Percentiles rank a stretch among this genome's conserved stretches.
phyloP scores from a whole-genome alignment of 2,888 invertebrate genomes.

The Actias luna region DNA sequence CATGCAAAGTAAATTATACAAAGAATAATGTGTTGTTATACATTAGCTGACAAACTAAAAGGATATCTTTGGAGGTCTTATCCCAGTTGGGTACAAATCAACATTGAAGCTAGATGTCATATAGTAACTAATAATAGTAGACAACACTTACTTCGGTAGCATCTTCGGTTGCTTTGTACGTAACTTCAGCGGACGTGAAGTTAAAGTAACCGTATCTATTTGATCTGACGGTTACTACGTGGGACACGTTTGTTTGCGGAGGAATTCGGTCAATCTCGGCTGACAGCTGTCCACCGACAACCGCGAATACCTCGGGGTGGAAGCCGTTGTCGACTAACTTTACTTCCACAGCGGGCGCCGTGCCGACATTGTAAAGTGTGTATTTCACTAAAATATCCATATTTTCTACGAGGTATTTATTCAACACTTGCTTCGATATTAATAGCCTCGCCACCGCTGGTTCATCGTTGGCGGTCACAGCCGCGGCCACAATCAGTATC shows the following conservation, averaged over 20 bases:
- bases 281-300: constrained; percentile 92
- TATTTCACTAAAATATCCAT: constrained; percentile 98
- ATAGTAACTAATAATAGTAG: no score
- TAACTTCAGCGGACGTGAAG: constrained; percentile 96
- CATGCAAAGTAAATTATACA: no score
- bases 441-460: constrained; percentile 90
- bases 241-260: constrained; percentile 95
- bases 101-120: no score
- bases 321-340: constrained; percentile 95
- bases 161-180: constrained; percentile 93
- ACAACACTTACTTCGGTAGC: constrained; percentile 82
- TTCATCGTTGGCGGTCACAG: constrained; percentile 83
- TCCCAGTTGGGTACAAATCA: no score
- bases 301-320: constrained; percentile 94
- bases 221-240: constrained; percentile 95
- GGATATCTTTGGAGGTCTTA: no score
- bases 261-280: constrained; percentile 94
- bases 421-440: constrained; percentile 96
- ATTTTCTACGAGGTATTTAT: constrained; percentile 97
- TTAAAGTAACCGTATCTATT: constrained; percentile 96
- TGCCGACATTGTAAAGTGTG: constrained; percentile 96
- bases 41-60: no score
- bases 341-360: constrained; percentile 93
- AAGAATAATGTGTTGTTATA: no score
- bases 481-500: constrained; percentile 69